These are phyloP conservation scores for Scortum barcoo DNA, from an alignment of 2,113 vertebrate species.

Conservation along the genomic window DNA sequence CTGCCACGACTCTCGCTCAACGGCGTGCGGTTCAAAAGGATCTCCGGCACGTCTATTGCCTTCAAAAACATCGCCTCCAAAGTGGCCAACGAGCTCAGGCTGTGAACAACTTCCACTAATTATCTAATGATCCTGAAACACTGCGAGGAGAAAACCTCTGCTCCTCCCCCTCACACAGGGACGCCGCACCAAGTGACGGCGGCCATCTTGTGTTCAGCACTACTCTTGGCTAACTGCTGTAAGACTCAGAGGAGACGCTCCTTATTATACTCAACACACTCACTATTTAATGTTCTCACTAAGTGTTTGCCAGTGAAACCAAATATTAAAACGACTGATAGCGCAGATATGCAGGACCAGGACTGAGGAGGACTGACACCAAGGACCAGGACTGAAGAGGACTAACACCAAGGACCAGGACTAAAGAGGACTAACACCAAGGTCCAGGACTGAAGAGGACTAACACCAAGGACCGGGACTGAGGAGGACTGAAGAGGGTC, in stretches of 20 bases:
- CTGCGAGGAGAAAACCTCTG: not conserved
- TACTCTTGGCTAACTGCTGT: constrained; percentile 77
- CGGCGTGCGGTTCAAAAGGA: constrained; percentile 94
- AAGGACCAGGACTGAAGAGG: no score
- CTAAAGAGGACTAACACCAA: not conserved
- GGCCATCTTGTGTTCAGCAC: constrained; percentile 65
- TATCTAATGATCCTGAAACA: constrained; percentile 41
- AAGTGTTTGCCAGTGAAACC: constrained; percentile 48
- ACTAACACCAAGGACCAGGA: not conserved
- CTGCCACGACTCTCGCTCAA: constrained; percentile 93
- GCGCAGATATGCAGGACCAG: constrained; percentile 4
- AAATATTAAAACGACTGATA: constrained; percentile 25
- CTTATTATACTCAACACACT: constrained; percentile 25
- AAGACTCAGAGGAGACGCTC: constrained; percentile 38
- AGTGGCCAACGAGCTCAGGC: constrained; percentile 94
- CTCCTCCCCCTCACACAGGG: not conserved
- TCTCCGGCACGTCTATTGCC: constrained; percentile 94
- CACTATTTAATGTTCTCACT: constrained; percentile 53
- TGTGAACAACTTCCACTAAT: constrained; percentile 77
- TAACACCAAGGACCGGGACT: not conserved
- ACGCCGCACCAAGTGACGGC: not conserved
- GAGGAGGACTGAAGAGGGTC: not conserved
- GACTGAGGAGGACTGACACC: not conserved
- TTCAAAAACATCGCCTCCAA: constrained; percentile 97
- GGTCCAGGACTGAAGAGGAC: not conserved